Base-by-base conservation (phyloP, 1,140 invertebrate species). In the Amyelois transitella region DNA sequence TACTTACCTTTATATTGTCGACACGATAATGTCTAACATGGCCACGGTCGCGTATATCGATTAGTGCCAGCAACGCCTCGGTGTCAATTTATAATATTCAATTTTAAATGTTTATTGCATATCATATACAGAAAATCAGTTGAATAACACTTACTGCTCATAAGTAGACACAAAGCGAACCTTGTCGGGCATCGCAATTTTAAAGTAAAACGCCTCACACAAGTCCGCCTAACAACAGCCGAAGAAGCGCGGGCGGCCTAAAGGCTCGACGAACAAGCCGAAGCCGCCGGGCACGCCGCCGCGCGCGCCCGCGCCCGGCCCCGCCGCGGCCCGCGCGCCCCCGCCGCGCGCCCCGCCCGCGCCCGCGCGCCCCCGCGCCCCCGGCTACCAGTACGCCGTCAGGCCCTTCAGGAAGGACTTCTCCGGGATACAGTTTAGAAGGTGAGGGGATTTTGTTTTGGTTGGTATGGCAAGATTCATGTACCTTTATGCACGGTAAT, bases 211-310 rank as follows among this genome's bases (percentile, higher is more conserved):
- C 22, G 3, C 3, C 8, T 24, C 8, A 24, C 22, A 24, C 3
- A 24, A 24, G 8, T 24, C 22, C n/a, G 38, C 7, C 28, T 38
- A 19, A n/a, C 43, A n/a, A 0, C 55, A 86, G 82, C 78, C 76
- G 1, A 89, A 89, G 60, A 88, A 88, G 62, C 69, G 87, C 32
- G 86, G 86, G 4, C 77, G 86, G 0, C 86, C 87, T 0, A 89
- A 87, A 55, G 85, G 87, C 19, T 89, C 87, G 7, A 87, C 84
- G n/a, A 89, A 89, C 72, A 88, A 88, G 69, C 87, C 87, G 51
- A 88, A 87, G 71, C 77, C 82, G 0, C 66, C 79, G 8, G 82
- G 71, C 53, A 51, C 67, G 50, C 14, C 51, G 32, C 51, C 64
- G 6, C 47, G 58, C 10, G 61, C 67, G 43, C 56, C 53, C 47